Percentiles rank a stretch among this genome's conserved stretches.
Evolutionary conservation across 2,888 invertebrate genomes (phyloP).

Genomic region (Cenopis cana): DNA sequence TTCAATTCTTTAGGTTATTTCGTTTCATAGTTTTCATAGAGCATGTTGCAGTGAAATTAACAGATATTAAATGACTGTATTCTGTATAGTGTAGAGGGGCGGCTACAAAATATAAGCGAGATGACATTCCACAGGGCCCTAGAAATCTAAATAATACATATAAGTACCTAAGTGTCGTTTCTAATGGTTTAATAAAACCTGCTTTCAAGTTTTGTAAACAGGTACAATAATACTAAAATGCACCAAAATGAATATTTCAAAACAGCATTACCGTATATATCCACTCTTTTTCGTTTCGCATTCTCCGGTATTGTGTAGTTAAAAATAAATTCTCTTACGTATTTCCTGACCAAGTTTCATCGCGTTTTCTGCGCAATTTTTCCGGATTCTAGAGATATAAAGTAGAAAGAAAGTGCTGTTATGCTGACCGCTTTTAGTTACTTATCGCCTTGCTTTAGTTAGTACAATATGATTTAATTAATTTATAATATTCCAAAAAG

Average conservation of each 20-base stretch:
- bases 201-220: not conserved
- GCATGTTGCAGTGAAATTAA: too few relatives aligned
- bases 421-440: not conserved
- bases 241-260: not conserved
- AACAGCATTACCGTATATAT: slow-evolving; percentile 2
- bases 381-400: slow-evolving; percentile 4
- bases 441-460: too few relatives aligned
- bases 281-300: not conserved
- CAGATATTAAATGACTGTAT: too few relatives aligned
- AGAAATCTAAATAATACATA: too few relatives aligned
- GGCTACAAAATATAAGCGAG: too few relatives aligned
- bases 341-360: not conserved
- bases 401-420: not conserved
- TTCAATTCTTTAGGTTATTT: not conserved
- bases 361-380: not conserved
- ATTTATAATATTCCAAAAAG: too few relatives aligned
- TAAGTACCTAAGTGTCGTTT: too few relatives aligned
- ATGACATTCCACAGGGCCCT: too few relatives aligned
- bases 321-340: not conserved
- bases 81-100: too few relatives aligned
- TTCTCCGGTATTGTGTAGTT: not conserved
- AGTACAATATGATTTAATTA: not conserved
- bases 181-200: not conserved
- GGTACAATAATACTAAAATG: not conserved
- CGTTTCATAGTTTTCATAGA: too few relatives aligned